phyloP scores from a whole-genome alignment of 2,797 vertebrate species.

The Morelia viridis region DNA sequence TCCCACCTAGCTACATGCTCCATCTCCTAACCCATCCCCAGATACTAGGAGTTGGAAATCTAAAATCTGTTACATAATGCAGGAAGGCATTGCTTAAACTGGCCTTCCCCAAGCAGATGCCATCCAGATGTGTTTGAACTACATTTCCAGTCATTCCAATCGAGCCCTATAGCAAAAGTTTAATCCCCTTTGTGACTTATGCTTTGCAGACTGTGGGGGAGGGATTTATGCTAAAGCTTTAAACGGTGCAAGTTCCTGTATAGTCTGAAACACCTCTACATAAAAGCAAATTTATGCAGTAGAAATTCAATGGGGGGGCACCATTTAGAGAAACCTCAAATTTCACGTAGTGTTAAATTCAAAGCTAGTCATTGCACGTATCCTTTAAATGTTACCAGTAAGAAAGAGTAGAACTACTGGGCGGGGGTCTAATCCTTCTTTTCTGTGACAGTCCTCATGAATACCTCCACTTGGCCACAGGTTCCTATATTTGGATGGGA shows the following conservation, averaged over 20 bases:
- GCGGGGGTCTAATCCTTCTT: neutral
- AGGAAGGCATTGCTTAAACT: neutral
- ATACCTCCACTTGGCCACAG: neutral
- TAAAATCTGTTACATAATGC: neutral
- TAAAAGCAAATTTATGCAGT: neutral
- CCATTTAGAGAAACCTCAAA: neutral
- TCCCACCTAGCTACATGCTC: neutral
- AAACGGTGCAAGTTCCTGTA: neutral
- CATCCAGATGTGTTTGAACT: neutral
- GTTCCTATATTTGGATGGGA: neutral
- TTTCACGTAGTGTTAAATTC: neutral
- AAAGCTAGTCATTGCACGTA: neutral
- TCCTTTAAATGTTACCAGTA: neutral
- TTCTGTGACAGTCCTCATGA: neutral
- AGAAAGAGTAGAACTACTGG: neutral
- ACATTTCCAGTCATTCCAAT: neutral
- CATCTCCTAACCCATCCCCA: neutral
- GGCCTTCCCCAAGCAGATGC: neutral
- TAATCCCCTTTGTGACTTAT: neutral
- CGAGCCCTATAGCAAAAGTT: neutral
- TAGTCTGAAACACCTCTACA: neutral
- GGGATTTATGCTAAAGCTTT: neutral
- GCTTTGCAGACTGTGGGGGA: neutral
- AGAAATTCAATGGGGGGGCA: neutral
- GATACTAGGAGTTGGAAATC: neutral